A percentile compares a stretch with the other conserved stretches of the same genome.
Evolutionary conservation across 2,888 invertebrate species (phyloP).

Genomic region (Orthosia gothica): DNA sequence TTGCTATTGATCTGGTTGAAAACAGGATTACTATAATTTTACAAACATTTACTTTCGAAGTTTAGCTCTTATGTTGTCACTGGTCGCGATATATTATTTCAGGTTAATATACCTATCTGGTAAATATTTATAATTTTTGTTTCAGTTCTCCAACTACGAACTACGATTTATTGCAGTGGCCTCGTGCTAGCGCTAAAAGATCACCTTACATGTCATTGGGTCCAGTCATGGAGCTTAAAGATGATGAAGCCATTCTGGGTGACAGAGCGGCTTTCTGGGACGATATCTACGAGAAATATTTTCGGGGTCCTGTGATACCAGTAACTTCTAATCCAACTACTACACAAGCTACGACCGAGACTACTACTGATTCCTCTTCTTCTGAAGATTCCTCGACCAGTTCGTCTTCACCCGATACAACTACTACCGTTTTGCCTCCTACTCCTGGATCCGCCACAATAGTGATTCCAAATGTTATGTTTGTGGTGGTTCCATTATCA

Average conservation of each 20-base stretch:
- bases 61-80: neutral
- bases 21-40: neutral
- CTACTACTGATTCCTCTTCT: neutral
- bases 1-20: neutral
- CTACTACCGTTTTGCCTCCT: neutral
- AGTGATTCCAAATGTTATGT: constrained; percentile 30
- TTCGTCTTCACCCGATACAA: neutral
- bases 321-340: neutral
- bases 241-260: constrained; percentile 51
- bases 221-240: constrained; percentile 57
- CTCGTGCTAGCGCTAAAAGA: constrained; percentile 59
- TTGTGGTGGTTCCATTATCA: constrained; percentile 14
- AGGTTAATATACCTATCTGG: neutral
- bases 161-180: too few relatives aligned
- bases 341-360: neutral
- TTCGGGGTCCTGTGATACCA: constrained; percentile 70
- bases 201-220: constrained; percentile 75
- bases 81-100: neutral
- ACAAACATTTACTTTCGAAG: neutral
- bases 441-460: constrained; percentile 4
- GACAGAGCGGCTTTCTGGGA: constrained; percentile 74
- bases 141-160: constrained; percentile 75
- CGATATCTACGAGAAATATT: constrained; percentile 72
- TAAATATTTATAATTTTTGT: neutral
- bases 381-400: neutral